Conservation (phyloP, 2,113 vertebrate species). For the Jaculus jaculus region DNA sequence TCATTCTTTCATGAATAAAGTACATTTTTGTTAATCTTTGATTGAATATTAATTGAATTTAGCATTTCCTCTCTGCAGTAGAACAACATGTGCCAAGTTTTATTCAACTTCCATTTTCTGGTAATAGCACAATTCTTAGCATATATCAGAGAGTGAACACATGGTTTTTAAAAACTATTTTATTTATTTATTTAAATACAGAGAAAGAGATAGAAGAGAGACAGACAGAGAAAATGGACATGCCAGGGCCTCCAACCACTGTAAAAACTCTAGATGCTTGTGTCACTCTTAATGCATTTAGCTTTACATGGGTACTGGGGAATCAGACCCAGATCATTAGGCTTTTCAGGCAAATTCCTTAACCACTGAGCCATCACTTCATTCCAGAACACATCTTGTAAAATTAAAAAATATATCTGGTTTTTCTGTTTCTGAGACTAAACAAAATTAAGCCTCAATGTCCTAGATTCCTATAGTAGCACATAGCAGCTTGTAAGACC, state of each 20-base stretch:
- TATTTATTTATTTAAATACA: too few relatives aligned
- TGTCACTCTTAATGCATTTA: too few relatives aligned
- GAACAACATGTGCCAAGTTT: neutral
- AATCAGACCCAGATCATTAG: too few relatives aligned
- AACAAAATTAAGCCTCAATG: slow-evolving; percentile 43
- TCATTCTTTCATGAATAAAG: neutral
- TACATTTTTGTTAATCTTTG: neutral
- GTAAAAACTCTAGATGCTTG: too few relatives aligned
- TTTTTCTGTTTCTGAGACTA: slow-evolving; percentile 36
- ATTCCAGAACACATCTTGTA: neutral
- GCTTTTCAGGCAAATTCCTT: too few relatives aligned
- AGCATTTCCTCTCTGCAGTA: neutral
- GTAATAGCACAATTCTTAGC: slow-evolving; percentile 28
- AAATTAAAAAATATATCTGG: slow-evolving; percentile 21
- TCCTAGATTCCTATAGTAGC: neutral
- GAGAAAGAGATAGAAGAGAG: too few relatives aligned
- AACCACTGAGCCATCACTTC: too few relatives aligned
- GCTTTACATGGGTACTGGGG: too few relatives aligned
- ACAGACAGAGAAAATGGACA: too few relatives aligned
- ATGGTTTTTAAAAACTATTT: too few relatives aligned
- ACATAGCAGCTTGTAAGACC: slow-evolving; percentile 26
- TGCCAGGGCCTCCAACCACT: too few relatives aligned
- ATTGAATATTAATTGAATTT: neutral
- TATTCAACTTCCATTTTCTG: slow-evolving; percentile 15
- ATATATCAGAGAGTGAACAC: neutral